Evolutionary conservation across 2,797 vertebrate species (phyloP), one percentile per base, ranked within the genome.

Genomic region (Clarias pachynema): DNA sequence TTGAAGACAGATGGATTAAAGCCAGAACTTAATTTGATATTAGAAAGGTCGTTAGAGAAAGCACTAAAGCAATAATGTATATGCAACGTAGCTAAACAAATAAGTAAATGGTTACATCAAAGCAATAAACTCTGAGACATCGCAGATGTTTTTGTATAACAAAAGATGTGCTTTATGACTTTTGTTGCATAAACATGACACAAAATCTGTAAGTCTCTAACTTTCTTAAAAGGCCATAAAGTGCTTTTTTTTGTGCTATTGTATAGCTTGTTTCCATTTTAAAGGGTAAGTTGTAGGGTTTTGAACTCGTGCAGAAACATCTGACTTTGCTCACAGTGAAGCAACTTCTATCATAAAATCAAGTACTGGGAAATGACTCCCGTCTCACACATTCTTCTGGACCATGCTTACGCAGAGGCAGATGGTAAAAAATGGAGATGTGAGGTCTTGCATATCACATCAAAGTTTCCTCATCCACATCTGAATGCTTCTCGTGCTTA

Each of bases 291-390:
- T 18, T 34, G 3, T 49, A 78, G 37, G n/a, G 59, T 40, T 53
- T 79, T 66, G 37, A 49, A 79, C 37, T 63, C 22, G 6, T 79
- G 59, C 34, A 79, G 34, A 44, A 63, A 79, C 78, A 49, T 79
- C 60, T 79, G 60, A 79, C 37, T 49, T 65, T 49, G 56, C 79
- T 81, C 31, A 57, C 7, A 82, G 24, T 82, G 22, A 78, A 29
- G 70, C 20, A 85, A 29, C 60, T 15, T 85, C 68, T 20, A 73
- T 75, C 16, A 59, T 49, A 59, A 56, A 68, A 56, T 77, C 6
- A 75, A 75, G 49, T 60, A 81, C 84, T 81, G 79, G 53, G 24
- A 62, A 81, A 65, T 78, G 63, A 69, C 72, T 66, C 69, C 56
- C 1, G 5, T 86, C 72, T 82, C 53, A 34, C 8, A 65, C 57